Base-by-base conservation (phyloP, 2,113 vertebrate species). In the Oriolus oriolus region DNA sequence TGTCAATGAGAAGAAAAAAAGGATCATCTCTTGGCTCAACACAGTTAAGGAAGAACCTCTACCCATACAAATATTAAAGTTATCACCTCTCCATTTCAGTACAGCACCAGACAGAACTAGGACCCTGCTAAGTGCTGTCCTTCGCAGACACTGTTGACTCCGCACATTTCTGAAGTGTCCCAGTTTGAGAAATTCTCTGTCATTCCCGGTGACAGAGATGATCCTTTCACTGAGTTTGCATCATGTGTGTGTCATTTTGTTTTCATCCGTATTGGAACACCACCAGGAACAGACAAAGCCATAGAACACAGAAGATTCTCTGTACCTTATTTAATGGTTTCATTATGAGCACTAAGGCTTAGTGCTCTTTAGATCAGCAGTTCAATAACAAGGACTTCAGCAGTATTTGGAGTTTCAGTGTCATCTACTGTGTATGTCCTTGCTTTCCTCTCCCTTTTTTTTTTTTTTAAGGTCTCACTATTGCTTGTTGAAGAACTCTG, bases 211-310 rank as follows among this genome's bases (percentile, higher is more conserved):
- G 28, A 71, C 47, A 84, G 71, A 77, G 73, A 60, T 75, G 79
- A 93, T 74, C 64, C 63, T 69, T 77, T 76, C 84, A 66, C 4
- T 45, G 56, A 81, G 52, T 68, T 11, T 71, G 60, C 35, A 77
- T 52, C 82, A 64, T 1, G 30, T 8, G 31, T 2, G 26, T 27
- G 49, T 89, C 73, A 81, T 49, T 94, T 41, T 71, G 79, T 93
- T 96, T 96, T 76, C 37, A 65, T 60, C 60, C 84, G 68, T 73
- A n/a, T 3, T 93, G 92, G 96, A 92, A 90, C 69, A 60, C 9
- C 37, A 74, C 93, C 92, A 95, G 76, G n/a, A 93, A 90, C 0
- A 90, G 90, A 96, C 85, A 96, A 93, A 93, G 88, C 68, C 68
- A 68, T 3, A 49, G 52, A 90, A 81, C 60, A 88, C 66, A 86